Percentiles rank a stretch among this genome's conserved stretches.
phyloP scores from a whole-genome alignment of 2,888 invertebrate genomes.

The Latheticus oryzae region DNA sequence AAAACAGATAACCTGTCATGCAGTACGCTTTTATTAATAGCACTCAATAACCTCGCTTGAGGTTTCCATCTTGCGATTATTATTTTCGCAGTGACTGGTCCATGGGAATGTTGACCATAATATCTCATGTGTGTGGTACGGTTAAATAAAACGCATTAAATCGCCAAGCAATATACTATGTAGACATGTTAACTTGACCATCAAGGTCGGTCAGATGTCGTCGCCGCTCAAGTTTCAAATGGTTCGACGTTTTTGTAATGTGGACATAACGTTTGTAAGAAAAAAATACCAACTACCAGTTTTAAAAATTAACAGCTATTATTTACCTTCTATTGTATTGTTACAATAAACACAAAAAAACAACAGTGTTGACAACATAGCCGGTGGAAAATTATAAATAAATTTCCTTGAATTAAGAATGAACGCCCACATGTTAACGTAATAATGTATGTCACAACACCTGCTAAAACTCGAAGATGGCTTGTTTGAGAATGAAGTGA shows the following conservation, averaged over 20 bases:
- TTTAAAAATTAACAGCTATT: slow-evolving; percentile 20
- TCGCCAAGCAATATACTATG: slow-evolving; percentile 22
- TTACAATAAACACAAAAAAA: background rate
- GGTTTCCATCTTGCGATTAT: no score
- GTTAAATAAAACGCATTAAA: slow-evolving; percentile 36
- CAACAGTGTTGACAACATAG: background rate
- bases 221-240: slow-evolving; percentile 39
- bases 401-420: slow-evolving; percentile 31
- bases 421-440: slow-evolving; percentile 13
- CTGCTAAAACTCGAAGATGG: slow-evolving; percentile 6
- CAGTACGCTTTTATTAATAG: no score
- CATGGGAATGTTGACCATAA: slow-evolving; percentile 29
- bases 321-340: background rate
- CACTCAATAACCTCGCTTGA: no score
- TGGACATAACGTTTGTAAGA: slow-evolving; percentile 15
- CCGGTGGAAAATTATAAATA: slow-evolving; percentile 27
- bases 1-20: slow-evolving; percentile 13
- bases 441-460: slow-evolving; percentile 21
- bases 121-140: slow-evolving; percentile 18
- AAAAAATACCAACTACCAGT: slow-evolving; percentile 38
- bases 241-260: slow-evolving; percentile 32
- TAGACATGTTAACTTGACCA: slow-evolving; percentile 36
- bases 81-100: slow-evolving; percentile 23
- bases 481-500: no score
- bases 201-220: slow-evolving; percentile 40